Conservation (phyloP, 2,113 vertebrate species). For the Equus przewalskii region DNA sequence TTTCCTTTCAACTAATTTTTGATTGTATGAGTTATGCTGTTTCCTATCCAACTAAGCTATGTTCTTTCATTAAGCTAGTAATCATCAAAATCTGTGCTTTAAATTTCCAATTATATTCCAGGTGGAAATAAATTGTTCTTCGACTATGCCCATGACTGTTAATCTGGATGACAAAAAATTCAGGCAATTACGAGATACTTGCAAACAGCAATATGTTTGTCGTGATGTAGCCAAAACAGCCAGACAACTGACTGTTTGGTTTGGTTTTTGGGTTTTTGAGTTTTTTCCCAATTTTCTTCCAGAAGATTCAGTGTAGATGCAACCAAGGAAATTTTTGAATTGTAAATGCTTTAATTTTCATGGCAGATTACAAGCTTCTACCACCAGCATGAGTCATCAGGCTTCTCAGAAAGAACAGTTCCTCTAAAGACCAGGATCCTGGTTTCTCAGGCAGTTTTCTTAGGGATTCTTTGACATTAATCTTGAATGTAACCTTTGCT, state of each 20-base stretch:
- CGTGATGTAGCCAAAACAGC: background rate
- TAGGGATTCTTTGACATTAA: constrained; percentile 55
- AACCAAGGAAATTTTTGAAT: constrained; percentile 1
- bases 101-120: constrained; percentile 43
- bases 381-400: background rate
- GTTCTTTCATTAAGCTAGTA: constrained; percentile 46
- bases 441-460: constrained; percentile 38
- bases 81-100: constrained; percentile 51
- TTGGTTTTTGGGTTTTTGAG: background rate
- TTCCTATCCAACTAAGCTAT: background rate
- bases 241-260: background rate
- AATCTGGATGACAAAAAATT: constrained; percentile 5
- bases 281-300: background rate
- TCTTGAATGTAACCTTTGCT: constrained; percentile 48
- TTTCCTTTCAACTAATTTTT: constrained; percentile 59
- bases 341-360: constrained; percentile 22
- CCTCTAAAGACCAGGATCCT: background rate
- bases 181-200: background rate
- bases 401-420: background rate
- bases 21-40: background rate
- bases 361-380: background rate
- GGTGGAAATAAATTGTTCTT: constrained; percentile 42
- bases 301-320: background rate
- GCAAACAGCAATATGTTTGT: background rate
- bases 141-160: background rate